phyloP scores from a whole-genome alignment of 2,888 invertebrate genomes.

The Scrobipalpa atriplicella region DNA sequence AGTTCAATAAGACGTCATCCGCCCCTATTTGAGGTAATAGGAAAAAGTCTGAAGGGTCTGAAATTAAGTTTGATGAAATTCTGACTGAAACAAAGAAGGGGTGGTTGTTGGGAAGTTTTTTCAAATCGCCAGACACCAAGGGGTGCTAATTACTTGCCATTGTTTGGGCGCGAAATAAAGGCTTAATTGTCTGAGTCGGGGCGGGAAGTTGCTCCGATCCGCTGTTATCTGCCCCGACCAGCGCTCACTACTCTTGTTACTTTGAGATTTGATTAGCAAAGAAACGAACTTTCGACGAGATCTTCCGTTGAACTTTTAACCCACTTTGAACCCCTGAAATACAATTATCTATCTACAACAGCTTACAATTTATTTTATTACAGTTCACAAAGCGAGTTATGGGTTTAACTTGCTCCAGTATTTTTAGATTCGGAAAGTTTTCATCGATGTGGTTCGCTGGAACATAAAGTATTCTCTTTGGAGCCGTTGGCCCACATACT shows the following conservation, averaged over 20 bases:
- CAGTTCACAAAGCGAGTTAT: slow-evolving; percentile 14
- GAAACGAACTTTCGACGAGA: slow-evolving; percentile 11
- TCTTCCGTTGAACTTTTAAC: slow-evolving; percentile 17
- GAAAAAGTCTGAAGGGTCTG: slow-evolving; percentile 47
- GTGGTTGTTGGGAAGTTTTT: slow-evolving; percentile 54
- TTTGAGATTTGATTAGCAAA: slow-evolving; percentile 27
- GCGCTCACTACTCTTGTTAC: slow-evolving; percentile 28
- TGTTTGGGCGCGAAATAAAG: slow-evolving; percentile 68
- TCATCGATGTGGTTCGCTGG: slow-evolving; percentile 15
- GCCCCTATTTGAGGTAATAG: slow-evolving; percentile 58
- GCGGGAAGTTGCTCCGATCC: slow-evolving; percentile 28
- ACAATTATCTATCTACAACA: not conserved
- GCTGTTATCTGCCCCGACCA: slow-evolving; percentile 27
- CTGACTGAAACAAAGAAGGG: slow-evolving; percentile 47
- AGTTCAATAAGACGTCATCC: slow-evolving; percentile 52
- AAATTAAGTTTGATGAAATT: slow-evolving; percentile 56
- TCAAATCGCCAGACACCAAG: slow-evolving; percentile 55
- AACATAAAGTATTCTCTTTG: slow-evolving; percentile 20
- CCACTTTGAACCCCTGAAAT: slow-evolving; percentile 18
- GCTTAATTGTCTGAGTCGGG: slow-evolving; percentile 67
- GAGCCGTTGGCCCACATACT: slow-evolving; percentile 24
- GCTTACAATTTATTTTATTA: slow-evolving; percentile 19
- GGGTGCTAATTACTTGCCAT: slow-evolving; percentile 72
- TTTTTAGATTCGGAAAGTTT: slow-evolving; percentile 17
- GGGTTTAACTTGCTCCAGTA: not conserved